Evolutionary conservation across 2,797 vertebrate species (phyloP).

Genomic region (Hemitrygon akajei): DNA sequence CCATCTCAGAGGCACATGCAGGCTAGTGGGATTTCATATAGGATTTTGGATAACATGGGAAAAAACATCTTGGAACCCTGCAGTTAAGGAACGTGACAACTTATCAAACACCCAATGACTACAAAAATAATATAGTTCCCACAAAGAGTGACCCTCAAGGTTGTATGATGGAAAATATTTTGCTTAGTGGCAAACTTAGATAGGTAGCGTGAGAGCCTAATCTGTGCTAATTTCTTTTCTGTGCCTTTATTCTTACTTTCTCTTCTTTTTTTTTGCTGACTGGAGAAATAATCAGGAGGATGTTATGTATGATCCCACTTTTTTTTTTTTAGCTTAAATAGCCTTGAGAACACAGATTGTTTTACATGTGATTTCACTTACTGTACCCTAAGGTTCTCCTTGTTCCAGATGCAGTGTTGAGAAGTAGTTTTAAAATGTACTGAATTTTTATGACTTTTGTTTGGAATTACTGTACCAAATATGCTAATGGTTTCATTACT

Average conservation of each 20-base stretch:
- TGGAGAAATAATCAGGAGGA: conserved; percentile 49
- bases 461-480: neutral
- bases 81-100: conserved; percentile 53
- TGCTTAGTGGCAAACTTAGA: conserved; percentile 58
- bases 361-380: conserved; percentile 37
- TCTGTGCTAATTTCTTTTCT: conserved; percentile 48
- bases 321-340: conserved; percentile 21
- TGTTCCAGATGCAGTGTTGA: conserved; percentile 11
- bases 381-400: conserved; percentile 13
- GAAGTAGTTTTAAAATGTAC: neutral
- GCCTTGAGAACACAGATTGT: conserved; percentile 26
- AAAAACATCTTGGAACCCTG: conserved; percentile 47
- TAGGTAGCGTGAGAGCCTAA: conserved; percentile 59
- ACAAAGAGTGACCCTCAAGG: conserved; percentile 53
- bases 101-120: conserved; percentile 51
- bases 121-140: conserved; percentile 54
- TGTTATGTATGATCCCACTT: conserved; percentile 19
- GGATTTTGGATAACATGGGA: conserved; percentile 49
- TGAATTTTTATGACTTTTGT: neutral
- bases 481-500: neutral
- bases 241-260: conserved; percentile 48
- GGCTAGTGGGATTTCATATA: conserved; percentile 56
- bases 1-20: conserved; percentile 56
- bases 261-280: conserved; percentile 43
- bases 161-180: conserved; percentile 59